Conservation (phyloP, 1,140 invertebrate species). For the Leptopilina boulardi region DNA sequence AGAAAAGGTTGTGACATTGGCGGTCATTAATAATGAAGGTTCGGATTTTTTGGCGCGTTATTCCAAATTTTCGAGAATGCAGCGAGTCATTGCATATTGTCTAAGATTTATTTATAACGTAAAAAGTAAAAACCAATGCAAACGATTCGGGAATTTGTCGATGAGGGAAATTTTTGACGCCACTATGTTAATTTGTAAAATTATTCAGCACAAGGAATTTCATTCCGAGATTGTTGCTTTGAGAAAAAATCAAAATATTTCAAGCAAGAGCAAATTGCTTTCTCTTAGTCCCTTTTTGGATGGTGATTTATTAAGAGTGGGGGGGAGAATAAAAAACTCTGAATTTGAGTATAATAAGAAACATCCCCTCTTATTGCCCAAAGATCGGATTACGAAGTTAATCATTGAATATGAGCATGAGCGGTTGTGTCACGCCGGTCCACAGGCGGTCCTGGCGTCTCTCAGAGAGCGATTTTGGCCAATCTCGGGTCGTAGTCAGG, state of each 20-base stretch:
- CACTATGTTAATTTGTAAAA: not conserved
- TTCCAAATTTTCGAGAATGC: not conserved
- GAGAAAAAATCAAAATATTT: not conserved
- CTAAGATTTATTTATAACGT: not conserved
- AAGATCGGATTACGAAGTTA: not conserved
- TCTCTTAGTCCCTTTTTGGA: not conserved
- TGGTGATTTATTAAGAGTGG: not conserved
- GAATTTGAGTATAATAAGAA: not conserved
- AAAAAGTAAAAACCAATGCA: not conserved
- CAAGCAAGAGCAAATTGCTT: not conserved
- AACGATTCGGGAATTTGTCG: not conserved
- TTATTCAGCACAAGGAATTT: not conserved
- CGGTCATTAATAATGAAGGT: not conserved
- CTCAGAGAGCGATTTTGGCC: conserved; percentile 44
- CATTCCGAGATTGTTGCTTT: not conserved
- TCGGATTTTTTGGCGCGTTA: not conserved
- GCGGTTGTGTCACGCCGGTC: conserved; percentile 57
- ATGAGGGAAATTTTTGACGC: not conserved
- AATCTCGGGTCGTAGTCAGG: conserved; percentile 28
- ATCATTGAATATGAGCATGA: not conserved
- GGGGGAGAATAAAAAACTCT: not conserved
- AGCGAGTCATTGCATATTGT: not conserved
- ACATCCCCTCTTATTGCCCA: not conserved
- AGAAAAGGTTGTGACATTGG: not conserved
- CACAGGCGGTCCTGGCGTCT: conserved; percentile 36